Evolutionary conservation across 2,113 vertebrate genomes (phyloP).

Genomic region (Hucho hucho): DNA sequence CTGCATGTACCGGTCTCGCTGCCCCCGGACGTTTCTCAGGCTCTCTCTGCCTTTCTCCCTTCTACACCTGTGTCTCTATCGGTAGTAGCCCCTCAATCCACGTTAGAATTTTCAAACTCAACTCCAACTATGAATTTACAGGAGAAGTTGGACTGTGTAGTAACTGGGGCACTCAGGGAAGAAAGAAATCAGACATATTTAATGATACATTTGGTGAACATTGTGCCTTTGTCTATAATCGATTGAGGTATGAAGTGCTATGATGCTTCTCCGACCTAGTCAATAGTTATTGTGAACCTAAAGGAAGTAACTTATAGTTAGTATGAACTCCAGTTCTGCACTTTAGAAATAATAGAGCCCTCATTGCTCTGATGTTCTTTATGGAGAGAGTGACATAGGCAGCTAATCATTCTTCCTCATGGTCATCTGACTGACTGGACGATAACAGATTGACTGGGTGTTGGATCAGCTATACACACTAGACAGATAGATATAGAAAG

Average conservation of each 20-base stretch:
- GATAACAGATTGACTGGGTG: constrained; percentile 37
- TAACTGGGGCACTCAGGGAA: neutral
- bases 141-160: neutral
- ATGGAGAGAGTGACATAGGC: constrained; percentile 25
- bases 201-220: neutral
- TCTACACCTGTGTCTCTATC: constrained; percentile 44
- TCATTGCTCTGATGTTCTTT: neutral
- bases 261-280: neutral
- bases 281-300: neutral
- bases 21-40: constrained; percentile 16
- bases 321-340: neutral
- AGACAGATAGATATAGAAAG: neutral
- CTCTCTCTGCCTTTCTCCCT: constrained; percentile 31
- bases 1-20: constrained; percentile 38
- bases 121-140: neutral
- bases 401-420: constrained; percentile 39
- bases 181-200: neutral
- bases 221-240: neutral
- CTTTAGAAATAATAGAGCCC: neutral
- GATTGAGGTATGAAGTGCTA: neutral
- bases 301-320: neutral
- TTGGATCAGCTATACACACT: neutral
- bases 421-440: constrained; percentile 35
- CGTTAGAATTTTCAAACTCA: neutral
- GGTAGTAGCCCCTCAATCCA: neutral